Conservation (phyloP, 2,797 vertebrate genomes). For the Tympanoctomys barrerae region DNA sequence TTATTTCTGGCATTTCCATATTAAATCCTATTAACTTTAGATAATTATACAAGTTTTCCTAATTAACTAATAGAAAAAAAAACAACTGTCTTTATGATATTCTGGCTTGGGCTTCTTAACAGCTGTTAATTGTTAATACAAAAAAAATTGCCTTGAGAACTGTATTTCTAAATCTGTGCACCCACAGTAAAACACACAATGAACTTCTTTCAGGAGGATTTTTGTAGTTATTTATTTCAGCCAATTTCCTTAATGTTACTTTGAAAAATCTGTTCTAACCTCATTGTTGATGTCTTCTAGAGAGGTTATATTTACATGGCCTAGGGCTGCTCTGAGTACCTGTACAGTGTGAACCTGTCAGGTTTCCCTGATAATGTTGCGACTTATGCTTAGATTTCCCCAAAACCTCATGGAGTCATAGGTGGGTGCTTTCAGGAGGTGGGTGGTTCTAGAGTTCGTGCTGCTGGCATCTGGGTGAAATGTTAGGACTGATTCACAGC, state of each 20-base stretch:
- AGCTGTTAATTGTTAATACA: neutral
- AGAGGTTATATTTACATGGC: neutral
- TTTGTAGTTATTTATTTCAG: neutral
- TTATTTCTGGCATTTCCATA: neutral
- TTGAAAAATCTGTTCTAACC: neutral
- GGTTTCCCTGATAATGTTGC: too few relatives aligned
- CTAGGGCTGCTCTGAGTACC: neutral
- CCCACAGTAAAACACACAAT: neutral
- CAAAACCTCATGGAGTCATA: neutral
- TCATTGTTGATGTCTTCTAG: too few relatives aligned
- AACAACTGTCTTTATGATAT: neutral
- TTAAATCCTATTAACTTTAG: neutral
- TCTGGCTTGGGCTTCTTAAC: neutral
- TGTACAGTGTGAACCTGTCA: neutral
- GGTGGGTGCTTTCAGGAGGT: neutral
- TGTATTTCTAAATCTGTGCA: neutral
- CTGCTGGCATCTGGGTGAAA: neutral
- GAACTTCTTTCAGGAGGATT: neutral
- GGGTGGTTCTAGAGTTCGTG: neutral
- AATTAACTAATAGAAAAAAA: neutral
- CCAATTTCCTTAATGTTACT: neutral
- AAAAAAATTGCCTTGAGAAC: neutral
- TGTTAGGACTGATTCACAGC: neutral
- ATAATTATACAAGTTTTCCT: neutral
- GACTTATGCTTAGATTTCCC: neutral